Evolutionary conservation across 2,888 invertebrate genomes (phyloP), one percentile per base, ranked within the genome.

Genomic region (Cheilosia pagana): DNA sequence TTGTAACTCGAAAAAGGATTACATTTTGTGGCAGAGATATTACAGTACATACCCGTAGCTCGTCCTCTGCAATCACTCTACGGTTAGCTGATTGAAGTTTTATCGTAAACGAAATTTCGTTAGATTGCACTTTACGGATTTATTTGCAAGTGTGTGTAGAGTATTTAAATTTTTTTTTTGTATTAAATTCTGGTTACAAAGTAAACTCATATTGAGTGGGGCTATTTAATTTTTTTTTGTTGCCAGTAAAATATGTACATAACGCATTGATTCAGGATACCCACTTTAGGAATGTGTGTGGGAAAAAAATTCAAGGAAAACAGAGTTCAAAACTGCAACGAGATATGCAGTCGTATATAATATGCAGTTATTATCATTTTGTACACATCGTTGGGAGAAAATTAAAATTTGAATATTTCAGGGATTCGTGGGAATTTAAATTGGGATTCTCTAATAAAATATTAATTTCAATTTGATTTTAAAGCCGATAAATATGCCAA

Each of bases 381-480:
- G 59, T 55, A 60, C 55, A 67, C 75, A 85, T 71, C 81, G 59
- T 52, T 85, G 75, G 52, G 76, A 45, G 75, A 70, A 85, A 85
- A 85, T 85, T 75, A 81, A 81, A 85, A 85, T 85, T 85, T 85
- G 43, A 85, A 85, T 85, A 81, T 81, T 81, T 81, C 65, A 85
- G 50, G 19, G 63, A 65, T 70, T 53, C 65, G 21, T 48, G 60
- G 59, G 48, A 70, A 74, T 79, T 74, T 50, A 74, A 45, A 79
- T 74, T 62, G 71, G 45, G 67, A 71, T 79, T 78, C 23, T 55
- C 67, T 65, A 79, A 79, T 85, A 55, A 81, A 85, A 81, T 81
- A 85, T 85, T 85, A 85, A 85, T 85, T 85, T 85, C 71, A 79
- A 81, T 81, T 81, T 85, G 81, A 85, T 85, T 75, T 83, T 43